These are phyloP conservation scores for Steinernema feltiae DNA, from an alignment of 1,140 invertebrate genomes.

Conservation along the genomic window DNA sequence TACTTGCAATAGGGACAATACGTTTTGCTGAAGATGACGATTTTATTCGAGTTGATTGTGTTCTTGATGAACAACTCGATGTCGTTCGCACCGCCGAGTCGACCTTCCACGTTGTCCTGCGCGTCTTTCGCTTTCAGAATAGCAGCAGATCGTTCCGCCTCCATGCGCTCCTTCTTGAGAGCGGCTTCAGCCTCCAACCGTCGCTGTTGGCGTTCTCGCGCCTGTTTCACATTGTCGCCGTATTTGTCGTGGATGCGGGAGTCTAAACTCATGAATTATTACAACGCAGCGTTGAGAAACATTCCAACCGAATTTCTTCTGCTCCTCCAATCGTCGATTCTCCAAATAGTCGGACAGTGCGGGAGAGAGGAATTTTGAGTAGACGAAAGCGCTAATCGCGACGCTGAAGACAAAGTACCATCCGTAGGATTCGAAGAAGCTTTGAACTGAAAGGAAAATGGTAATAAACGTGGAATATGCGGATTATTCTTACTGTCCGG, in stretches of 20 bases:
- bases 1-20: slow-evolving; percentile 1
- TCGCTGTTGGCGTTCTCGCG: background rate
- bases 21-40: slow-evolving; percentile 11
- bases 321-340: background rate
- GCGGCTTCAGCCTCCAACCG: background rate
- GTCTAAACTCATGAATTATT: background rate
- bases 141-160: background rate
- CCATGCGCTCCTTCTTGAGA: background rate
- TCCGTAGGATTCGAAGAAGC: slow-evolving; percentile 10
- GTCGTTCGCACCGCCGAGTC: background rate
- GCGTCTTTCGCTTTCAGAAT: background rate
- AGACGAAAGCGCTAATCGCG: background rate
- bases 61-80: background rate
- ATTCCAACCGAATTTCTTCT: slow-evolving; percentile 5
- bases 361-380: background rate
- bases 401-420: background rate
- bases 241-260: background rate
- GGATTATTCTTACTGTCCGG: too few species aligned
- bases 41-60: background rate
- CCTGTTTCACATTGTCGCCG: background rate
- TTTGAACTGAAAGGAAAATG: background rate
- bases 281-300: too few species aligned
- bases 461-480: too few species aligned
- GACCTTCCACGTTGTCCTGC: background rate
- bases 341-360: background rate